Evolutionary conservation across 2,113 vertebrate species (phyloP).

Genomic region (Osmerus mordax): DNA sequence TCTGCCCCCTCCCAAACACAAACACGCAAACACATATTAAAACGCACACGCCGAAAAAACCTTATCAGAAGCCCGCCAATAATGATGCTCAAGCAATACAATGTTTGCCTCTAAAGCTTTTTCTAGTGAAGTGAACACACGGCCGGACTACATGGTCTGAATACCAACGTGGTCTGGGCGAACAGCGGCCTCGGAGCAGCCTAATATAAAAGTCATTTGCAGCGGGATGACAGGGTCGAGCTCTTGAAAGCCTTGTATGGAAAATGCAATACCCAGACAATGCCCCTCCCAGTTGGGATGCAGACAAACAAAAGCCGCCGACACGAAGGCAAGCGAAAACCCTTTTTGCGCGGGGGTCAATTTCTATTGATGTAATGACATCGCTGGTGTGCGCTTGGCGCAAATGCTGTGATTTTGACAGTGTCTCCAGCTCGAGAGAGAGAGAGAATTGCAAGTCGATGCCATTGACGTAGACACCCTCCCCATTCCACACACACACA

Average conservation of each 20-base stretch:
- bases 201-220: constrained; percentile 57
- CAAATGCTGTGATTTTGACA: constrained; percentile 65
- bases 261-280: constrained; percentile 52
- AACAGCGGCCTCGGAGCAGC: constrained; percentile 18
- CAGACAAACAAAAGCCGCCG: constrained; percentile 35
- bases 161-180: constrained; percentile 30
- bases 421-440: constrained; percentile 63
- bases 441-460: constrained; percentile 70
- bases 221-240: constrained; percentile 35
- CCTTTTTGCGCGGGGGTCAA: constrained; percentile 56
- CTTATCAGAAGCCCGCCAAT: constrained; percentile 5
- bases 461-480: constrained; percentile 51
- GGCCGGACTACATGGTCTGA: constrained; percentile 29
- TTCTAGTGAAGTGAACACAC: constrained; percentile 37
- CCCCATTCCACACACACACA: no score
- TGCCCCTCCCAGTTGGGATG: constrained; percentile 33
- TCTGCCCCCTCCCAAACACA: neutral
- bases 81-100: constrained; percentile 34
- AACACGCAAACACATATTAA: neutral
- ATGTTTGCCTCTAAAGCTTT: constrained; percentile 21
- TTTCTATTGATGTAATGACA: constrained; percentile 68
- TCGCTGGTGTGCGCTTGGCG: constrained; percentile 55
- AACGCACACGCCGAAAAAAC: neutral
- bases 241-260: constrained; percentile 44
- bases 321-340: constrained; percentile 15